Conservation (phyloP, 2,888 invertebrate species). For the Rhabditoides inermis region DNA sequence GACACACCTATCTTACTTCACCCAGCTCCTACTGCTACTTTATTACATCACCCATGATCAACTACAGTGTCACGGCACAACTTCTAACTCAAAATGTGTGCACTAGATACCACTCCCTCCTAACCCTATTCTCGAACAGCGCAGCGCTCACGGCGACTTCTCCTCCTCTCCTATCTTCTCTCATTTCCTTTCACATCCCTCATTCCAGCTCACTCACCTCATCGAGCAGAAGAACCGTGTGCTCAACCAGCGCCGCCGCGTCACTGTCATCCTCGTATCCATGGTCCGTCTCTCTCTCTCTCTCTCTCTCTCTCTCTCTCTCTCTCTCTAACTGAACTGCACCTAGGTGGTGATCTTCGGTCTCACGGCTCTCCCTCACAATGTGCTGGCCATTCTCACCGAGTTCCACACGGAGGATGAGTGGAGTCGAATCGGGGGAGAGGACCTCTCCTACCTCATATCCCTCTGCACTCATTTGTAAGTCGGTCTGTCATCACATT, state of each 20-base stretch:
- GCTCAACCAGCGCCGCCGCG: conserved; percentile 18
- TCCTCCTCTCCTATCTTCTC: no score
- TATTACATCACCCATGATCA: no score
- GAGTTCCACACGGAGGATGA: conserved; percentile 14
- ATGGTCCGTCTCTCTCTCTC: conserved; percentile 11
- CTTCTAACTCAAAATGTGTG: neutral
- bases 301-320: neutral
- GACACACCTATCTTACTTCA: no score
- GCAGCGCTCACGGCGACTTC: no score
- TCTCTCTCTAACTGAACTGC: no score
- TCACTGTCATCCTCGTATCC: conserved; percentile 27
- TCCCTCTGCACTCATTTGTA: conserved; percentile 18
- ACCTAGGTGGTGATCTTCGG: conserved; percentile 7
- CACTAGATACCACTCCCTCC: neutral
- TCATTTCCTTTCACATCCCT: no score
- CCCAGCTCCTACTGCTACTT: no score
- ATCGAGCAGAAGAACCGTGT: conserved; percentile 27
- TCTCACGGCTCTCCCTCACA: conserved; percentile 14
- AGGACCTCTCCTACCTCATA: conserved; percentile 15
- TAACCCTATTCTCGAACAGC: neutral
- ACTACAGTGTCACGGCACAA: no score
- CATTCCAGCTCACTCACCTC: conserved; percentile 21
- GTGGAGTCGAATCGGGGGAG: conserved; percentile 9
- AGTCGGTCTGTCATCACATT: neutral
- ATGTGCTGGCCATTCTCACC: conserved; percentile 15